Base-by-base conservation (phyloP, 2,797 vertebrate genomes). In the Buphagus erythrorhynchus region DNA sequence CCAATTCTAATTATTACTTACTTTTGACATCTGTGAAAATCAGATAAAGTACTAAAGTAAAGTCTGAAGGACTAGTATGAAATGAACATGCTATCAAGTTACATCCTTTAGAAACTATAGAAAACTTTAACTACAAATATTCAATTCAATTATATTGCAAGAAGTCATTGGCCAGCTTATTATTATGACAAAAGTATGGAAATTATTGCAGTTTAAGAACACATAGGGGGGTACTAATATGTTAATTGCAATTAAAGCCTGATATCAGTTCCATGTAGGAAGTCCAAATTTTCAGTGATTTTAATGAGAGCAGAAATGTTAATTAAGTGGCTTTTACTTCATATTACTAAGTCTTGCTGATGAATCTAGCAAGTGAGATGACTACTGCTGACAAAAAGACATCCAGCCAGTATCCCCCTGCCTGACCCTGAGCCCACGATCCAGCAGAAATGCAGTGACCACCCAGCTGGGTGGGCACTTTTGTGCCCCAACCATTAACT, bases 201-300 rank as follows among this genome's bases (percentile, higher is more conserved):
- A 95, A 93, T 86, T 67, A 76, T 49, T 89, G 38, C 57, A 79
- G 54, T 71, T 88, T 91, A 96, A 92, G 48, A 88, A 90, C 63
- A 52, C 49, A 61, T 55, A 28, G 63, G 36, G 79, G 48, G 48
- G 35, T 69, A 71, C 59, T 85, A 92, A 67, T 42, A 76, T 31
- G 36, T 63, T 92, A 96, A 88, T 90, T 96, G 71, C 52, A 88
- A 94, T 96, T 94, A 92, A 94, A 95, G 40, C 9, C 62, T 93
- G 59, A 67, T 93, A 92, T 49, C 35, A 43, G 28, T 83, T 88
- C 81, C 57, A 57, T 54, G 57, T 74, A 85, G 86, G 80, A 90
- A 96, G 57, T 76, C 59, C 77, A 82, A 85, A n/a, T 54, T 80
- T 95, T 43, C 40, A 24, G 46, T 51, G 46, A 93, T 88, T 84